Base-by-base conservation (phyloP, 2,113 vertebrate species). In the Mustela nigripes region DNA sequence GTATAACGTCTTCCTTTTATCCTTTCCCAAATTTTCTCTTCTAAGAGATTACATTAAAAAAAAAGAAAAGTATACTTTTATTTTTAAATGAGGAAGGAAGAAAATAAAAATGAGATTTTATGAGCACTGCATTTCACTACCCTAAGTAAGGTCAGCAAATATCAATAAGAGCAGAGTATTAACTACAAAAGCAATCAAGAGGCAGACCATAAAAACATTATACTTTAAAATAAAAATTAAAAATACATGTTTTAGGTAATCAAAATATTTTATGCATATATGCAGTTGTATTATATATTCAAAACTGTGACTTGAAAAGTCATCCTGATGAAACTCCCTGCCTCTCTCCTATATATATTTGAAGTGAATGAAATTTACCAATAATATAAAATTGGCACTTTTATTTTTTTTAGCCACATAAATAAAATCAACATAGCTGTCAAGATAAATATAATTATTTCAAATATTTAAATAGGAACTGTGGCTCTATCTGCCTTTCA, bases 401-500 rank as follows among this genome's bases (percentile, higher is more conserved):
- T 97, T 74, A 79, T 74, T 79, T 67, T 95, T 93, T 97, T 94
- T 71, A 90, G 65, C 69, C 0, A 0, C 67, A 97, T 91, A 96
- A 95, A 83, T 50, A 86, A 92, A 97, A 96, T 96, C 69, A 53
- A 56, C 0, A 3, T 82, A 98, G 65, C 89, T 94, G 74, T 63
- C 4, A 95, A 97, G 96, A 98, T 36, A 1, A 98, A 98, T 98
- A 95, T 33, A 96, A 97, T 95, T 81, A 91, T 0, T 97, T 98
- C 97, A 98, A 97, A 98, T 98, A 98, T 97, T 98, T 97, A 96
- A 98, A 92, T 79, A 98, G 82, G 88, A 96, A 71, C 78, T 74
- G 67, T 95, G 90, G 45, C 86, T 97, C 76, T 91, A 60, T 98
- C 97, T 98, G 92, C 88, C 92, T 98, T 86, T 98, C 62, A 18